These are phyloP conservation scores for Trissolcus basalis DNA, from an alignment of 1,140 invertebrate genomes.

Conservation along the genomic window DNA sequence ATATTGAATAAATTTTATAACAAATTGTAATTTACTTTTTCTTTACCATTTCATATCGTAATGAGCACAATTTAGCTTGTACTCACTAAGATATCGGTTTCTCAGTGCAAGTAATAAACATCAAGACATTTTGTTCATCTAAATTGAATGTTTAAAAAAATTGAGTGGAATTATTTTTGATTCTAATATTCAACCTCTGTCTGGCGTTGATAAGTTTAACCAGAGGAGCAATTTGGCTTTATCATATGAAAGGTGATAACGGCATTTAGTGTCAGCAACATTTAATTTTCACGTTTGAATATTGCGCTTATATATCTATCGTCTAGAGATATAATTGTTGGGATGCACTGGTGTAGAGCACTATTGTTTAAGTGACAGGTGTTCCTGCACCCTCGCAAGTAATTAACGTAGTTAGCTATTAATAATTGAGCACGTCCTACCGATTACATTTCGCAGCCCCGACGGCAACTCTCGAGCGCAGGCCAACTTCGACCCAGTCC, in stretches of 20 bases:
- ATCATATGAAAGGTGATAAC: conserved; percentile 44
- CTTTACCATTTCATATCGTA: no score
- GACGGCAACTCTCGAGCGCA: conserved; percentile 47
- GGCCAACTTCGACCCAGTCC: conserved; percentile 44
- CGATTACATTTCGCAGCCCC: conserved; percentile 74
- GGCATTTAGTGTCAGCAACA: conserved; percentile 39
- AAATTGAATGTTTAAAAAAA: no score
- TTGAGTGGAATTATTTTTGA: no score
- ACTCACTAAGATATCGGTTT: no score
- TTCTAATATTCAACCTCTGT: no score
- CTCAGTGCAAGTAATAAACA: no score
- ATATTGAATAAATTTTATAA: no score
- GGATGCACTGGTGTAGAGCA: conserved; percentile 56
- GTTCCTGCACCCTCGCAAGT: conserved; percentile 65
- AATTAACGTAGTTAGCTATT: conserved; percentile 74
- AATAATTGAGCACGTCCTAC: conserved; percentile 73
- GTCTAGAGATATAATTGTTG: conserved; percentile 34
- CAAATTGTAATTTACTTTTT: no score
- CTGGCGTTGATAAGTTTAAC: no score
- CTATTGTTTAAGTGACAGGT: conserved; percentile 66
- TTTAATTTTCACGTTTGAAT: conserved; percentile 49
- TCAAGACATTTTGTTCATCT: no score
- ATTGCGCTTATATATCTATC: conserved; percentile 27
- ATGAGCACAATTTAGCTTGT: no score
- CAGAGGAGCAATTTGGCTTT: conserved; percentile 11